Evolutionary conservation across 64 coral and sea anemone genomes (phyloP).

Genomic region (Acropora yongei): DNA sequence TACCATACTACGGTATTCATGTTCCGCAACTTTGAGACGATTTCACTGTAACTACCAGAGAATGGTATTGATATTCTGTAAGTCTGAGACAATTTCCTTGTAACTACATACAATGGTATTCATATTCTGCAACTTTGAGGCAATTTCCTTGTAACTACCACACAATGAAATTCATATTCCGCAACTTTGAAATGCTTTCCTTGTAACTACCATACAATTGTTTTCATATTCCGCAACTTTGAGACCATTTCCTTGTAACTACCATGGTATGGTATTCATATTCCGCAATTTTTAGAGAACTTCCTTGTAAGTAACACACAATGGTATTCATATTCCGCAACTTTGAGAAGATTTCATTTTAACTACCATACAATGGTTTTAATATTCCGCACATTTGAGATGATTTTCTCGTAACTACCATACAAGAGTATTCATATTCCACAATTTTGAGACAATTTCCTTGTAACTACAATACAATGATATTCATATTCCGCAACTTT

Average conservation of each 20-base stretch:
- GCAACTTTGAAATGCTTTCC: no score
- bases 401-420: background rate
- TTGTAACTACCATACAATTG: no score
- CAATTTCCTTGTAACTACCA: no score
- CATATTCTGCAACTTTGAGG: no score
- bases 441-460: no score
- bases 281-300: background rate
- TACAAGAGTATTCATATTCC: background rate
- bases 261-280: background rate
- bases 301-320: background rate
- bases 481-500: background rate
- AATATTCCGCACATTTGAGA: background rate
- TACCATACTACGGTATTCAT: background rate
- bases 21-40: background rate
- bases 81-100: no score
- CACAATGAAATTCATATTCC: no score
- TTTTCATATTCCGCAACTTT: no score
- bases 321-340: background rate
- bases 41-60: background rate
- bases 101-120: no score
- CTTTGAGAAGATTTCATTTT: background rate
- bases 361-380: background rate
- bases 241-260: no score
- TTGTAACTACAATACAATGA: background rate
- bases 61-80: background rate